phyloP scores from a whole-genome alignment of 1,140 invertebrate species.

The Potamilus streckersoni region DNA sequence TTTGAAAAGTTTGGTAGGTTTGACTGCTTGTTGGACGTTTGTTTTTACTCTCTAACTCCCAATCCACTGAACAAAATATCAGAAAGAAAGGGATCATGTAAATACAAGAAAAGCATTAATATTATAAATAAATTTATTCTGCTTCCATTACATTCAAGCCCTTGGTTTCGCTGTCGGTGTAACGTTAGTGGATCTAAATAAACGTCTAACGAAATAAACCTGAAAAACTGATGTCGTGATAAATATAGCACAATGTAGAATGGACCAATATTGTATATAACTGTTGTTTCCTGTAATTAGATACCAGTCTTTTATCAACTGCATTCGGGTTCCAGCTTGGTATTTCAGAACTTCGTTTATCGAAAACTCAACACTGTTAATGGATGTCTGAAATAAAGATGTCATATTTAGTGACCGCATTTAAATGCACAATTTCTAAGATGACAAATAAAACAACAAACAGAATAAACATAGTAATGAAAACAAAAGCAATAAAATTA shows the following conservation, averaged over 20 bases:
- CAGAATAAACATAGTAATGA: too few relatives aligned
- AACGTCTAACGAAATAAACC: constrained; percentile 88
- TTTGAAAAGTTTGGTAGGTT: too few relatives aligned
- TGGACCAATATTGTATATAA: constrained; percentile 88
- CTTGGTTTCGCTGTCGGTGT: constrained; percentile 66
- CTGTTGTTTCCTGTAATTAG: constrained; percentile 84
- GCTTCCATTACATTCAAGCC: constrained; percentile 45
- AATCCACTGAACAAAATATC: too few relatives aligned
- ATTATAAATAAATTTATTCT: too few relatives aligned
- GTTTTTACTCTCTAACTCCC: too few relatives aligned
- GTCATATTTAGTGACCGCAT: not conserved
- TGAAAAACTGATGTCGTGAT: constrained; percentile 80
- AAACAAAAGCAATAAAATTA: too few relatives aligned
- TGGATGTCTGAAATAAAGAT: constrained; percentile 33
- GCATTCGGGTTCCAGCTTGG: constrained; percentile 42
- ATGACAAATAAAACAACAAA: too few relatives aligned
- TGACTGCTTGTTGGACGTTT: too few relatives aligned
- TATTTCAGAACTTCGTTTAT: constrained; percentile 33
- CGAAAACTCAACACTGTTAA: constrained; percentile 42
- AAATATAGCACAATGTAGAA: constrained; percentile 87
- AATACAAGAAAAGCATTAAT: too few relatives aligned
- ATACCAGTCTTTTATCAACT: constrained; percentile 70
- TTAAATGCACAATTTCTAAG: too few relatives aligned
- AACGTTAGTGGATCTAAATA: constrained; percentile 82
- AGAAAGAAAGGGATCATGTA: too few relatives aligned